Evolutionary conservation across 1,140 invertebrate species (phyloP), one percentile per base, ranked within the genome.

Genomic region (Ganaspis sp.): DNA sequence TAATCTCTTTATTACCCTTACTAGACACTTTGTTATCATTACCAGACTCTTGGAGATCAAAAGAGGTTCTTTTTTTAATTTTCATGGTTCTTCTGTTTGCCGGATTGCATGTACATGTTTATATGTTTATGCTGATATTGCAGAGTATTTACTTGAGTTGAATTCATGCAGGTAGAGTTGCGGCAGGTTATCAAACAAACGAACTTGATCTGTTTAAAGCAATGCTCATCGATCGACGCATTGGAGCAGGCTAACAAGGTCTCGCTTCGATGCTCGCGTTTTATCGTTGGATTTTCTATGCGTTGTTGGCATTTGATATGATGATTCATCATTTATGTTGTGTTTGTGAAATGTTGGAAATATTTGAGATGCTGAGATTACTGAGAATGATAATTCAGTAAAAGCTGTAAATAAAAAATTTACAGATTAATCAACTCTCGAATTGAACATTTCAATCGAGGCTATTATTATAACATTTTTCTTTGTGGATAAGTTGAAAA

Each of bases 221-320:
- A 64, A 64, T 64, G 58, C 26, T 64, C 58, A 29, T 64, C 58
- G 58, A 64, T 64, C 58, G 58, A 29, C 23, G 58, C 58, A 64
- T n/a, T 29, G 58, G 15, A 64, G 58, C 21, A 64, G 58, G 58
- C 58, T 64, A 64, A 64, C 58, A 64, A 64, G 58, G 58, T 64
- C 26, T 64, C 54, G 54, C 54, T 64, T 64, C 58, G 58, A 64
- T 64, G 58, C 58, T 64, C 58, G 58, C 58, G 58, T 64, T 64
- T 64, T 64, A 29, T 21, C 58, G 58, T 29, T 26, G 58, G 21
- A 29, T 64, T 64, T 64, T 29, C 23, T 34, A 4, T 64, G 58
- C 58, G 58, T 64, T 64, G 23, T 26, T 64, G 58, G 58, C 58
- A 64, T 64, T 64, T 64, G 58, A 64, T 64, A 64, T 64, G 58